A percentile compares a stretch with the other conserved stretches of the same genome.
Evolutionary conservation across 1,140 invertebrate species (phyloP).

Genomic region (Ruditapes philippinarum): DNA sequence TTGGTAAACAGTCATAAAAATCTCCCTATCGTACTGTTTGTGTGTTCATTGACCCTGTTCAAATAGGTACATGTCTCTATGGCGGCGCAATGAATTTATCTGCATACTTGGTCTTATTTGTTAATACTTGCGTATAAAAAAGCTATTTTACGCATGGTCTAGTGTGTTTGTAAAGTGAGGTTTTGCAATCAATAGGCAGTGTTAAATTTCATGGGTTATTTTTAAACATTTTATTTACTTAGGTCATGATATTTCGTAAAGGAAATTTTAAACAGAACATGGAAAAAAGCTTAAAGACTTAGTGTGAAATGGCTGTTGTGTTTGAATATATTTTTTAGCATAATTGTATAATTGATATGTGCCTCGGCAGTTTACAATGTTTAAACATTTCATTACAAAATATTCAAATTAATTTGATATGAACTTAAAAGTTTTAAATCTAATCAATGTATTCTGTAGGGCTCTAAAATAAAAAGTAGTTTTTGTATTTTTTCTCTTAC

Average conservation of each 20-base stretch:
- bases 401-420: no score
- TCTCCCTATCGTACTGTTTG: neutral
- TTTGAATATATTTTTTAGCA: no score
- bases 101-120: conserved; percentile 9
- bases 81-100: neutral
- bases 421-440: no score
- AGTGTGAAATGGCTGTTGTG: no score
- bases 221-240: conserved; percentile 19
- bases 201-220: neutral
- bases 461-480: no score
- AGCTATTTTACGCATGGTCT: neutral
- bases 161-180: neutral
- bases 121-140: conserved; percentile 21
- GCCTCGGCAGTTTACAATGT: no score
- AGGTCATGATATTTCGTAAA: neutral
- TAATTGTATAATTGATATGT: no score
- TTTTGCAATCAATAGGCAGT: conserved; percentile 4
- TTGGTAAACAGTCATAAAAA: conserved; percentile 5
- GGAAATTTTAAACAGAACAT: no score
- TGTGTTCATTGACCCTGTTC: neutral
- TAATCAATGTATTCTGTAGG: no score
- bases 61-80: conserved; percentile 16
- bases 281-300: no score
- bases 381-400: no score
- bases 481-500: no score